These are phyloP conservation scores for Adrianichthys oophorus DNA, from an alignment of 2,797 vertebrate genomes.

Conservation along the genomic window DNA sequence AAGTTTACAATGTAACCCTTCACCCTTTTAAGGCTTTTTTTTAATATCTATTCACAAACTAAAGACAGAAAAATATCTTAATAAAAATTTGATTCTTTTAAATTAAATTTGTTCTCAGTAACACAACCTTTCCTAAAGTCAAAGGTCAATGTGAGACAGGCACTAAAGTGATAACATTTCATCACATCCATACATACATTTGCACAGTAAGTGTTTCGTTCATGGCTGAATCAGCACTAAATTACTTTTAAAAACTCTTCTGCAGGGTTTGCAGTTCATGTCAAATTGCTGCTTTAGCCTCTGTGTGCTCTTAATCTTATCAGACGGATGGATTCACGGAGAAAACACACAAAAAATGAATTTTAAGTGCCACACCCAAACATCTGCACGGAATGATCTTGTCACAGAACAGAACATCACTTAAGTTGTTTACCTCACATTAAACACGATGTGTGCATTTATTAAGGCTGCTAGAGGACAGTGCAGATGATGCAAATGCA, in stretches of 20 bases:
- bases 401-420: slow-evolving; percentile 37
- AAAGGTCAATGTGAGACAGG: slow-evolving; percentile 36
- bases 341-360: slow-evolving; percentile 1
- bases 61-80: slow-evolving; percentile 45
- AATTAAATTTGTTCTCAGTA: slow-evolving; percentile 65
- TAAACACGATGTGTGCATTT: slow-evolving; percentile 22
- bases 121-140: slow-evolving; percentile 41
- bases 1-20: slow-evolving; percentile 34
- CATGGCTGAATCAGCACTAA: background rate
- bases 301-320: no score
- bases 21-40: slow-evolving; percentile 3
- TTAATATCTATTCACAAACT: slow-evolving; percentile 35
- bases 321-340: background rate
- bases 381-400: slow-evolving; percentile 7
- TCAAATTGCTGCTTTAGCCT: no score
- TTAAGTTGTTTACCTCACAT: slow-evolving; percentile 42
- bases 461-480: slow-evolving; percentile 53
- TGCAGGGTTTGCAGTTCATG: no score
- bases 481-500: slow-evolving; percentile 66
- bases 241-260: background rate
- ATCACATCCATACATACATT: background rate
- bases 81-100: slow-evolving; percentile 58
- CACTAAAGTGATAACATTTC: slow-evolving; percentile 37
- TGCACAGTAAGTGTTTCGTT: slow-evolving; percentile 9
- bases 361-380: slow-evolving; percentile 4